Percentiles rank a stretch among this genome's conserved stretches.
phyloP scores from a whole-genome alignment of 2,113 vertebrate genomes.

The Pachyramphus minor region DNA sequence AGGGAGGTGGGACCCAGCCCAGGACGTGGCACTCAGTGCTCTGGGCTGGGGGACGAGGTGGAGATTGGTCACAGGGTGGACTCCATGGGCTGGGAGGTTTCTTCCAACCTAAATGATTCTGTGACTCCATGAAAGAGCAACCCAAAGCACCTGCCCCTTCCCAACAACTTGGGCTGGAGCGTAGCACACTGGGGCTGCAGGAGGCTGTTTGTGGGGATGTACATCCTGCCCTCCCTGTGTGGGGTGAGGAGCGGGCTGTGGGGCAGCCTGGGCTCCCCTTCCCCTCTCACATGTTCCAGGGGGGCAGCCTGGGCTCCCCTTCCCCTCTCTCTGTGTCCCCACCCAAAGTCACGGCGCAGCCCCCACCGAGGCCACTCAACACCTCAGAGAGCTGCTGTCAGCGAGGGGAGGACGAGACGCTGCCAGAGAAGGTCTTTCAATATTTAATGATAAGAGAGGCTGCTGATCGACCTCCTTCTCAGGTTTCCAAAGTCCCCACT shows the following conservation, averaged over 20 bases:
- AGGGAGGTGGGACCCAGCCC: neutral
- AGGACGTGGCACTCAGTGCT: neutral
- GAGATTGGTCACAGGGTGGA: neutral
- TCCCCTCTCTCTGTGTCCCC: neutral
- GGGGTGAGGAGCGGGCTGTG: too few species aligned
- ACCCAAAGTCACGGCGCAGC: neutral
- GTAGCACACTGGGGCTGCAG: neutral
- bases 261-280: neutral
- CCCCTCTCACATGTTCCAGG: neutral
- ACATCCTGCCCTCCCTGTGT: too few species aligned
- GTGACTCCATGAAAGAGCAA: neutral
- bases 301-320: neutral
- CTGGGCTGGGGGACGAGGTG: neutral
- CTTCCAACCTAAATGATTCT: neutral
- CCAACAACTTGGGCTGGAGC: neutral
- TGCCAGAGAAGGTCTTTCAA: neutral
- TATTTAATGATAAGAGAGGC: conserved; percentile 30
- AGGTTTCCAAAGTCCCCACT: neutral
- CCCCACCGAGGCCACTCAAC: neutral
- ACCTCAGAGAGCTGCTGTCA: neutral
- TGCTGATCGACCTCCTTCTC: neutral
- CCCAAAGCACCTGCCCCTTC: neutral
- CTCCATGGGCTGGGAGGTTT: neutral
- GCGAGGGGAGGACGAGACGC: neutral
- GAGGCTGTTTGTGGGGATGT: neutral